Conservation (phyloP, 1,140 invertebrate species). For the Zaprionus inermis region DNA sequence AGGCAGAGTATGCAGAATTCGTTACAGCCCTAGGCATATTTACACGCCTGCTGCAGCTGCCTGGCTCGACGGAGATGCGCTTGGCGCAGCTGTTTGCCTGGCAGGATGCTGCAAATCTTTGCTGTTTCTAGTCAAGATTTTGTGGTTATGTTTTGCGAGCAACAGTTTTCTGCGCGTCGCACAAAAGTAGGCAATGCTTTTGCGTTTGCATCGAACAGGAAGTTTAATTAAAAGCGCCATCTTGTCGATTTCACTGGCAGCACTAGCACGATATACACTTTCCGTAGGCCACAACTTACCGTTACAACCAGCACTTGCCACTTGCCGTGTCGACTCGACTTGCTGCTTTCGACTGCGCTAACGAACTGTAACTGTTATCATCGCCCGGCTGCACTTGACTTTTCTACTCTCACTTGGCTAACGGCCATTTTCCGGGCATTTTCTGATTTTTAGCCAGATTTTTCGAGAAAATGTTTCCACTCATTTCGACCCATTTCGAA, state of each 20-base stretch:
- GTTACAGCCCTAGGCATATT: not conserved
- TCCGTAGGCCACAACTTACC: constrained; percentile 53
- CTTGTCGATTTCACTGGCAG: constrained; percentile 24
- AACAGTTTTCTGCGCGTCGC: constrained; percentile 59
- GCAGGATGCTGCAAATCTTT: constrained; percentile 67
- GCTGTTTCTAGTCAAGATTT: constrained; percentile 57
- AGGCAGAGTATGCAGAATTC: constrained; percentile 22
- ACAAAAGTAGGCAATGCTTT: constrained; percentile 65
- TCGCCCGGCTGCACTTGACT: constrained; percentile 59
- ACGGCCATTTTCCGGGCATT: constrained; percentile 19
- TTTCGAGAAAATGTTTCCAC: not conserved
- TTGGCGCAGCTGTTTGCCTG: constrained; percentile 66
- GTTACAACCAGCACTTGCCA: constrained; percentile 2
- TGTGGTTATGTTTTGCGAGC: constrained; percentile 58
- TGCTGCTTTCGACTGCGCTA: constrained; percentile 29
- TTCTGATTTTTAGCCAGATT: constrained; percentile 24
- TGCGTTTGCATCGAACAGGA: constrained; percentile 54
- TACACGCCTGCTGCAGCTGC: not conserved
- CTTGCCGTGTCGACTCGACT: too few relatives aligned
- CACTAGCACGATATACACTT: constrained; percentile 9
- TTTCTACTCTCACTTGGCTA: constrained; percentile 39
- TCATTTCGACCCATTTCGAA: constrained; percentile 5
- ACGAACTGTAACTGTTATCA: constrained; percentile 63
- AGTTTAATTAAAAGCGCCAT: constrained; percentile 76
- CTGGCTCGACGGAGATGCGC: constrained; percentile 21